Evolutionary conservation across 2,888 invertebrate genomes (phyloP), one percentile per base, ranked within the genome.

Genomic region (Andrena chrysosceles): DNA sequence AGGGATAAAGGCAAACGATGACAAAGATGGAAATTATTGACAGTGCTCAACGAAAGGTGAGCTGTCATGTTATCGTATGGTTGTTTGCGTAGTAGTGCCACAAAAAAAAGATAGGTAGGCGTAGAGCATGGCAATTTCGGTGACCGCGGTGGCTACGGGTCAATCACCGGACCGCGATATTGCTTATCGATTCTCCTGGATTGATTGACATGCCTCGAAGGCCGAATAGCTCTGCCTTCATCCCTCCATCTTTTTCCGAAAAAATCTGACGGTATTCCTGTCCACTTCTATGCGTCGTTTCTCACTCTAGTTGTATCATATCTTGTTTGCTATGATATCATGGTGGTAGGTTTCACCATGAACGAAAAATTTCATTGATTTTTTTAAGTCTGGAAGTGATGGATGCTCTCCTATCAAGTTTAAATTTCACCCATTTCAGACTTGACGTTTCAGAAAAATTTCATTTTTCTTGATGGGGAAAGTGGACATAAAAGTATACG

Each of bases 121-220:
- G 59, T 60, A 54, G 49, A 70, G 73, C 77, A 77, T 78, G 42
- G 89, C 86, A 87, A 87, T 87, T 88, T 87, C 82, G 86, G 80
- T 82, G 77, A 79, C 78, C 86, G 76, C 71, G 68, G 84, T 77
- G 71, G 83, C 86, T 85, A 76, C 79, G 87, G 88, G 87, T 88
- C 88, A 87, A 88, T 87, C 87, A 86, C 87, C 86, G 86, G 83
- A 84, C 89, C 85, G 79, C 86, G 87, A 88, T 91, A 91, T 91
- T 90, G 89, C 89, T 90, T 90, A 91, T 91, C 90, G 90, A 91
- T 91, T 91, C 84, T 80, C 83, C 77, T 82, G 63, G 77, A 86
- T 89, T 88, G 90, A 91, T 87, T 86, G 89, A 89, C 89, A 84
- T 85, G 79, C 85, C 81, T 72, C 75, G 59, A 67, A 85, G 86